A percentile compares a stretch with the other conserved stretches of the same genome.
Conservation (phyloP, 2,888 invertebrate genomes). For the Melipona bicolor region DNA sequence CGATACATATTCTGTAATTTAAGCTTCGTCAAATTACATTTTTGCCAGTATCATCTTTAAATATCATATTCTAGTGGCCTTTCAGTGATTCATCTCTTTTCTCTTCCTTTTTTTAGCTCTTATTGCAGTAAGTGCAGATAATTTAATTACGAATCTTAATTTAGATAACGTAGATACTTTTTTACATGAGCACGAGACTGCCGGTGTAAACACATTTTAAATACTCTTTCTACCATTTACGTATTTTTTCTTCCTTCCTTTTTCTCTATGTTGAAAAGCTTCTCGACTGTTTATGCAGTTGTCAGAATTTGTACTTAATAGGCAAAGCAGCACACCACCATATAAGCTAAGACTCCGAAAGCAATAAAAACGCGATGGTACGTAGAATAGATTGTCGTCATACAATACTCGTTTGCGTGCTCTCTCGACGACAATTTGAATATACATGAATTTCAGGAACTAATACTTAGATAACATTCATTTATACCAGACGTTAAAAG, state of each 20-base stretch:
- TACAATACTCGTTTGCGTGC: conserved; percentile 71
- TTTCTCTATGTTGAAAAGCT: conserved; percentile 49
- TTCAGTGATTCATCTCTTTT: conserved; percentile 54
- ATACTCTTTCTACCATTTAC: conserved; percentile 58
- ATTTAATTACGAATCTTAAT: conserved; percentile 73
- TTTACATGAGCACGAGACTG: conserved; percentile 61
- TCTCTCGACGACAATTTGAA: conserved; percentile 69
- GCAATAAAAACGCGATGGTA: conserved; percentile 67
- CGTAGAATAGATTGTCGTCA: conserved; percentile 60
- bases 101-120: conserved; percentile 41
- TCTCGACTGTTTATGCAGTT: conserved; percentile 45
- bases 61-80: conserved; percentile 61
- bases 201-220: conserved; percentile 61
- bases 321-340: conserved; percentile 63
- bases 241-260: conserved; percentile 29
- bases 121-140: conserved; percentile 64
- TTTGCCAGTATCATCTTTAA: conserved; percentile 69
- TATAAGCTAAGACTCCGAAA: conserved; percentile 68
- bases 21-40: conserved; percentile 57
- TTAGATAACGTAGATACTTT: conserved; percentile 52
- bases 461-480: conserved; percentile 71
- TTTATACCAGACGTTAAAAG: conserved; percentile 69
- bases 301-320: conserved; percentile 69
- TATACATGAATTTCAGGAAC: conserved; percentile 71
- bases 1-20: conserved; percentile 51